Evolutionary conservation across 1,140 invertebrate genomes (phyloP).

Genomic region (Pristionchus pacificus): DNA sequence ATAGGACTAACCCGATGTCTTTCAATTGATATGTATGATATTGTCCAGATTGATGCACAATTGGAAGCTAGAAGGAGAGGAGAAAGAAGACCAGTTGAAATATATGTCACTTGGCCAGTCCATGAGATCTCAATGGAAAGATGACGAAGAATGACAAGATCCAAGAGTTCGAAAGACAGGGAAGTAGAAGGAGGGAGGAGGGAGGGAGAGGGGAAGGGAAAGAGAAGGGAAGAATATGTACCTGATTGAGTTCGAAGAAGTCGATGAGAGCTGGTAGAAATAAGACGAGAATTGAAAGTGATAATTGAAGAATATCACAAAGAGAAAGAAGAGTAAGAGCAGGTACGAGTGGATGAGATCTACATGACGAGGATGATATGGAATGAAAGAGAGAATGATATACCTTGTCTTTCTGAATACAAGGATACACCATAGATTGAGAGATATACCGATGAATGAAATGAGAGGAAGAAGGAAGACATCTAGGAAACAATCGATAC

Average conservation of each 20-base stretch:
- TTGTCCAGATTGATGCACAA: conserved; percentile 55
- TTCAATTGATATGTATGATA: conserved; percentile 53
- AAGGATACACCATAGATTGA: conserved; percentile 38
- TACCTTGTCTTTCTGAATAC: conserved; percentile 28
- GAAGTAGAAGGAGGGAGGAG: background rate
- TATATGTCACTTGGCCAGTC: conserved; percentile 44
- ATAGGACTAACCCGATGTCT: conserved; percentile 44
- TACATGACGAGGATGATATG: background rate
- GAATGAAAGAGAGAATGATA: conserved; percentile 12
- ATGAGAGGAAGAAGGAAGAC: conserved; percentile 45
- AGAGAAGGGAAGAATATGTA: background rate
- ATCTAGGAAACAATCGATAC: conserved; percentile 38
- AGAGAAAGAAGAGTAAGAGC: conserved; percentile 48
- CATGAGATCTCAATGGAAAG: background rate
- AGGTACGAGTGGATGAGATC: conserved; percentile 48
- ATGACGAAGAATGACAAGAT: background rate
- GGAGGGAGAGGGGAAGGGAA: background rate
- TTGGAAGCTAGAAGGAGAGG: conserved; percentile 50
- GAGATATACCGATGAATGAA: conserved; percentile 42
- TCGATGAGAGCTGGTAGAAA: conserved; percentile 53
- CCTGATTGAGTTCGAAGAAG: conserved; percentile 39
- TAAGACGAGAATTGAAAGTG: conserved; percentile 51
- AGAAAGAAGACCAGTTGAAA: conserved; percentile 49
- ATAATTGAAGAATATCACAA: conserved; percentile 49
- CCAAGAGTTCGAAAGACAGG: background rate